These are phyloP conservation scores for Haliclona indistincta DNA, from an alignment of 37 sponge, comb jelly and placozoan genomes.

Conservation along the genomic window DNA sequence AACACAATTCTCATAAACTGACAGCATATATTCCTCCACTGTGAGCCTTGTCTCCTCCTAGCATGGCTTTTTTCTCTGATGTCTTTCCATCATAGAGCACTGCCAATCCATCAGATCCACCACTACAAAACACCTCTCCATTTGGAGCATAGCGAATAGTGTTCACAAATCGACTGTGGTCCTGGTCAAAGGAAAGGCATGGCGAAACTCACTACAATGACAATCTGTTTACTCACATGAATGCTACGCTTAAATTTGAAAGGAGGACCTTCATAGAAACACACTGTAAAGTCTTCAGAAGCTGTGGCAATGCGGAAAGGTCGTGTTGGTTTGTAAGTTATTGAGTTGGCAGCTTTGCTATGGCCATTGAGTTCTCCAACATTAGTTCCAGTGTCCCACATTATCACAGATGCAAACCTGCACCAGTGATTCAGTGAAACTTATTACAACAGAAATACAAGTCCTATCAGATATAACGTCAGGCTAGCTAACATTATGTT, in stretches of 20 bases:
- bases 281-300: constrained; percentile 76
- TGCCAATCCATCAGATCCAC: constrained; percentile 83
- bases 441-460: too few species aligned
- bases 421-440: too few species aligned
- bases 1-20: constrained; percentile 17
- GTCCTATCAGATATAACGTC: too few species aligned
- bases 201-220: constrained; percentile 58
- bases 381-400: constrained; percentile 95
- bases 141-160: constrained; percentile 81
- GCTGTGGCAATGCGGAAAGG: constrained; percentile 91
- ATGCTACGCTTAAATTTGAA: constrained; percentile 75
- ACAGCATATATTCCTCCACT: constrained; percentile 89
- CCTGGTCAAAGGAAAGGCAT: too few species aligned
- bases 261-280: constrained; percentile 88
- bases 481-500: too few species aligned
- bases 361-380: constrained; percentile 87
- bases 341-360: constrained; percentile 83
- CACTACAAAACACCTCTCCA: constrained; percentile 86
- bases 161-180: constrained; percentile 85
- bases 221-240: constrained; percentile 45
- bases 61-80: constrained; percentile 67
- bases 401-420: constrained; percentile 84
- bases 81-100: constrained; percentile 88
- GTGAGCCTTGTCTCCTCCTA: constrained; percentile 88
- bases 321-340: constrained; percentile 75